Conservation (phyloP, 1,140 invertebrate species). For the Liolophura sinensis region DNA sequence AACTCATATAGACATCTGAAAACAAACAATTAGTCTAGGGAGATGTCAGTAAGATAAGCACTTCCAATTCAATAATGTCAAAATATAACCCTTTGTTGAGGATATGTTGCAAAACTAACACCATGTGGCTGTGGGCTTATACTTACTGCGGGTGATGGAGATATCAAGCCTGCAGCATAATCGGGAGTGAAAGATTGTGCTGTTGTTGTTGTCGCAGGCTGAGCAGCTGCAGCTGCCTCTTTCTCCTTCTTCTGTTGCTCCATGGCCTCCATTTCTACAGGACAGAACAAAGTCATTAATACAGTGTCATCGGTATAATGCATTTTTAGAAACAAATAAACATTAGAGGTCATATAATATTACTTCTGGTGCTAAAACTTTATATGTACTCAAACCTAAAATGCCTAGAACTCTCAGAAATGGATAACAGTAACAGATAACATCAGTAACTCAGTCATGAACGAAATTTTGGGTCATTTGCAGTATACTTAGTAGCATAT, state of each 20-base stretch:
- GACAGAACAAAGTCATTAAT: conserved; percentile 12
- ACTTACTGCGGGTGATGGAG: conserved; percentile 57
- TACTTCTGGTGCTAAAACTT: no score
- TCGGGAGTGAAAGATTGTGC: conserved; percentile 66
- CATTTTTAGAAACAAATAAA: background rate
- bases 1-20: no score
- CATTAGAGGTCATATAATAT: no score
- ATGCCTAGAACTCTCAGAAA: background rate
- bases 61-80: no score
- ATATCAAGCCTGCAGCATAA: conserved; percentile 75
- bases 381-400: no score
- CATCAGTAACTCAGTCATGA: no score
- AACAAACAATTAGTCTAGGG: no score
- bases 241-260: conserved; percentile 59
- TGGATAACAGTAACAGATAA: background rate
- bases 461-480: no score
- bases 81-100: no score
- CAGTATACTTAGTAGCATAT: no score
- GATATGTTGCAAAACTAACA: background rate
- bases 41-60: no score
- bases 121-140: background rate
- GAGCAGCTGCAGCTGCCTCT: conserved; percentile 56
- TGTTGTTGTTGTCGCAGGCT: conserved; percentile 33
- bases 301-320: conserved; percentile 1
- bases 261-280: conserved; percentile 76